Conservation (phyloP, 2,113 vertebrate species). For the Carassius carassius region DNA sequence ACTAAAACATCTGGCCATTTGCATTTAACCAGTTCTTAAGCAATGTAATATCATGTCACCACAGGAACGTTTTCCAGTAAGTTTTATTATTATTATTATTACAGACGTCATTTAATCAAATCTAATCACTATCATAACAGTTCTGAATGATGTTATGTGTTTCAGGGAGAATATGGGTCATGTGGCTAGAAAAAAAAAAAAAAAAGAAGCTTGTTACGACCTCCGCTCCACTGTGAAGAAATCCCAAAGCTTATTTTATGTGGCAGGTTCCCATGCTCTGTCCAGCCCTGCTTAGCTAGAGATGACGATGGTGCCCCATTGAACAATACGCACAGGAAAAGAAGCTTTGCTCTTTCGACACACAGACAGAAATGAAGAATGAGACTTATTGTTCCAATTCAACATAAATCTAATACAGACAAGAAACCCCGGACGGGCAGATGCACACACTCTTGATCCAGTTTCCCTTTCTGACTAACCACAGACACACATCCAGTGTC, state of each 20-base stretch:
- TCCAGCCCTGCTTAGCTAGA: background rate
- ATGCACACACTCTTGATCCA: background rate
- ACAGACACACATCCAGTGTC: background rate
- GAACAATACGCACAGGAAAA: constrained; percentile 42
- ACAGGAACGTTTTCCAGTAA: background rate
- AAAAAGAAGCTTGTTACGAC: background rate
- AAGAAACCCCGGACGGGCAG: background rate
- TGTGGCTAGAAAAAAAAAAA: background rate
- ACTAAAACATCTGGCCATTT: no score
- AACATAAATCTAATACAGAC: constrained; percentile 9
- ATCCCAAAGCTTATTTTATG: constrained; percentile 18
- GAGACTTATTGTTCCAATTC: constrained; percentile 22
- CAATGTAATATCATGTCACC: background rate
- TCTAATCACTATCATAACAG: background rate
- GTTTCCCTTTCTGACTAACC: background rate
- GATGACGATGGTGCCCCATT: constrained; percentile 22
- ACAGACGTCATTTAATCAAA: background rate
- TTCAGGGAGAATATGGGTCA: background rate
- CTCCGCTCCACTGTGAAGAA: constrained; percentile 14
- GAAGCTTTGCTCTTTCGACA: constrained; percentile 25
- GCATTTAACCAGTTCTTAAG: no score
- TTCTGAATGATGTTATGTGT: no score
- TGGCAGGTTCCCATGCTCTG: constrained; percentile 39
- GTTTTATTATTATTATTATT: background rate
- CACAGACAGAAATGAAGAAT: constrained; percentile 26